Percentiles rank a stretch among this genome's conserved stretches.
phyloP scores from a whole-genome alignment of 2,888 invertebrate genomes.

The Drosophila meridiana region DNA sequence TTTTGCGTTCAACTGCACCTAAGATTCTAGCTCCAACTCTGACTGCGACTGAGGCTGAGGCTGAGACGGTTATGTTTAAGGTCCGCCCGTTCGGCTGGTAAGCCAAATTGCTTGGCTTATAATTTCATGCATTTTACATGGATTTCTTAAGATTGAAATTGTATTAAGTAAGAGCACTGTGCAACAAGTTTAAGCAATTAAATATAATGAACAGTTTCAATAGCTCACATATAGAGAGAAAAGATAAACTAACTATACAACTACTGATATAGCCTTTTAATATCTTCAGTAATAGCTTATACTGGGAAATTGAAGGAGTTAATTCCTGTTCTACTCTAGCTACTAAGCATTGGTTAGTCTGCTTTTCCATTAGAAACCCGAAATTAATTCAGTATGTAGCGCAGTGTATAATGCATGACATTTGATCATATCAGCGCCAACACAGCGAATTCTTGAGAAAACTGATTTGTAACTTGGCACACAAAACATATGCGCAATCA shows the following conservation, averaged over 20 bases:
- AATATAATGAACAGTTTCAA: background rate
- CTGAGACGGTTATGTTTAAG: slow-evolving; percentile 11
- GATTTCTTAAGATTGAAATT: slow-evolving; percentile 46
- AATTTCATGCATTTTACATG: slow-evolving; percentile 68
- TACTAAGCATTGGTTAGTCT: background rate
- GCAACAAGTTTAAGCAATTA: slow-evolving; percentile 15
- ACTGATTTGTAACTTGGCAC: slow-evolving; percentile 69
- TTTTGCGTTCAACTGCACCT: slow-evolving; percentile 36
- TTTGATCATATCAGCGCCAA: slow-evolving; percentile 60
- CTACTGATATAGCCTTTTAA: no score
- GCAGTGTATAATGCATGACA: slow-evolving; percentile 52
- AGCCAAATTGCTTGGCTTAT: slow-evolving; percentile 64
- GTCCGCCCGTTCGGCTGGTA: slow-evolving; percentile 29
- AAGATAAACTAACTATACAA: background rate
- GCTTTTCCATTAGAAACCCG: background rate
- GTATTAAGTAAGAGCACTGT: slow-evolving; percentile 46
- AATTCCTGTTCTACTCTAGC: background rate
- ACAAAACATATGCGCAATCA: slow-evolving; percentile 66
- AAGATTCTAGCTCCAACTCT: background rate
- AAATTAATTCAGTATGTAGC: slow-evolving; percentile 22
- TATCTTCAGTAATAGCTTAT: background rate
- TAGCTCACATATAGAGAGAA: background rate
- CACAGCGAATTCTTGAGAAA: slow-evolving; percentile 58
- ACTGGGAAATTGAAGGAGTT: no score
- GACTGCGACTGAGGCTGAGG: background rate